Conservation (phyloP, 2,113 vertebrate species). For the Bettongia penicillata region DNA sequence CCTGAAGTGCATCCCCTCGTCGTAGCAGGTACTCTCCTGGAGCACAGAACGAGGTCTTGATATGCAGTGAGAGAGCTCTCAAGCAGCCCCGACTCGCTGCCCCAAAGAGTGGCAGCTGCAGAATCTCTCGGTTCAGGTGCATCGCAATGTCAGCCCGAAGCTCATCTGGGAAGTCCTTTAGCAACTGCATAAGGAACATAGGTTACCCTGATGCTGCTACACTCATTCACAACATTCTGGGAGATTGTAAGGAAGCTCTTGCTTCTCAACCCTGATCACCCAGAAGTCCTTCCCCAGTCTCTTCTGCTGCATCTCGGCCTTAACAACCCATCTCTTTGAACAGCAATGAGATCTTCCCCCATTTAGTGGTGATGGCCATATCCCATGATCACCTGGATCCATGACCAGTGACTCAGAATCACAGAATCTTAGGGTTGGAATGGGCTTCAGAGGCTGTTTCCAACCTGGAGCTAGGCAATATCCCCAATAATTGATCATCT, state of each 20-base stretch:
- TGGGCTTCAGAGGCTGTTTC: neutral
- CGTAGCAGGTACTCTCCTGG: conserved; percentile 96
- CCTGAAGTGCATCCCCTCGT: conserved; percentile 94
- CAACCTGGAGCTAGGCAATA: neutral
- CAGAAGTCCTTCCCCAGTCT: neutral
- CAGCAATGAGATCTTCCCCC: neutral
- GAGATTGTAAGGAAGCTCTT: neutral
- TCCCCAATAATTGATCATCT: neutral
- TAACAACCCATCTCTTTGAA: neutral
- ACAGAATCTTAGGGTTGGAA: neutral
- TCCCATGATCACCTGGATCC: neutral
- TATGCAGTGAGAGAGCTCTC: conserved; percentile 94
- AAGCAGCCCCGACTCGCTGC: conserved; percentile 94
- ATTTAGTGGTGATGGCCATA: neutral
- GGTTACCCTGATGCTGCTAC: conserved; percentile 34
- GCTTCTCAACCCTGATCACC: neutral
- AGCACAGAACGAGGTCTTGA: conserved; percentile 96
- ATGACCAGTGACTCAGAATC: neutral
- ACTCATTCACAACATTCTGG: neutral
- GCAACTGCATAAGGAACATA: conserved; percentile 85
- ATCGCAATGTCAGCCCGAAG: conserved; percentile 95
- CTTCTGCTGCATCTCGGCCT: neutral
- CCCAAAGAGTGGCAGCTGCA: conserved; percentile 94
- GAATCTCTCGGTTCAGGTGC: conserved; percentile 97
- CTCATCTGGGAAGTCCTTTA: conserved; percentile 97